Evolutionary conservation across 2,113 vertebrate genomes (phyloP).

Genomic region (Xiphorhynchus elegans): DNA sequence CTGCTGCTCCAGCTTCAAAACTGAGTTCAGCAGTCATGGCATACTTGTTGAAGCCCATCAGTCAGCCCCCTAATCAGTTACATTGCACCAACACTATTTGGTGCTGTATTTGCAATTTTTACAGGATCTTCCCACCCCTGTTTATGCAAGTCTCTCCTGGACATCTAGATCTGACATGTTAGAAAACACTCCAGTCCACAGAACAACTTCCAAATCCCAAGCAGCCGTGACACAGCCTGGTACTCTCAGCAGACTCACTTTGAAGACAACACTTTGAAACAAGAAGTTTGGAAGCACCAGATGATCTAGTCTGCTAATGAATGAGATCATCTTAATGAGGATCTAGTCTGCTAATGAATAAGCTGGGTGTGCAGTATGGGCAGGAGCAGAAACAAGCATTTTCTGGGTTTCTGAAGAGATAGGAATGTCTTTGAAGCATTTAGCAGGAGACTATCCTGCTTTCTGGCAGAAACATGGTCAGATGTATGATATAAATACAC

Average conservation of each 20-base stretch:
- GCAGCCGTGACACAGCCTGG: not conserved
- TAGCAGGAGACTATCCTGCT: not conserved
- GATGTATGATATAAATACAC: not conserved
- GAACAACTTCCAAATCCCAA: not conserved
- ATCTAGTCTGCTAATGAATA: constrained; percentile 24
- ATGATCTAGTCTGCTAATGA: constrained; percentile 41
- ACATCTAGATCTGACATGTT: not conserved
- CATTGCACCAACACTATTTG: not conserved
- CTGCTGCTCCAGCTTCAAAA: not conserved
- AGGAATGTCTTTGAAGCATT: not conserved
- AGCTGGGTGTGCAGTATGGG: not conserved
- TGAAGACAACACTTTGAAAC: not conserved
- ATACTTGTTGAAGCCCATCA: not conserved
- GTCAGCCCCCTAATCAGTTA: not conserved
- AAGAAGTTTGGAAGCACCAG: constrained; percentile 11
- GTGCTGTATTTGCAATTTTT: not conserved
- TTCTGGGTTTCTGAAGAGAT: not conserved
- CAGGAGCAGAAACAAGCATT: not conserved
- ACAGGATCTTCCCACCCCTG: not conserved
- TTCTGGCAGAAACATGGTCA: not conserved
- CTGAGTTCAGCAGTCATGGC: not conserved
- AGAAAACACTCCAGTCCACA: not conserved
- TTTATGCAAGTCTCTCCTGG: not conserved
- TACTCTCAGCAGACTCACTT: not conserved
- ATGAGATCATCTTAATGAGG: constrained; percentile 27